A percentile compares a stretch with the other conserved stretches of the same genome.
Conservation (phyloP, 2,797 vertebrate species). For the Onychomys arenicola region DNA sequence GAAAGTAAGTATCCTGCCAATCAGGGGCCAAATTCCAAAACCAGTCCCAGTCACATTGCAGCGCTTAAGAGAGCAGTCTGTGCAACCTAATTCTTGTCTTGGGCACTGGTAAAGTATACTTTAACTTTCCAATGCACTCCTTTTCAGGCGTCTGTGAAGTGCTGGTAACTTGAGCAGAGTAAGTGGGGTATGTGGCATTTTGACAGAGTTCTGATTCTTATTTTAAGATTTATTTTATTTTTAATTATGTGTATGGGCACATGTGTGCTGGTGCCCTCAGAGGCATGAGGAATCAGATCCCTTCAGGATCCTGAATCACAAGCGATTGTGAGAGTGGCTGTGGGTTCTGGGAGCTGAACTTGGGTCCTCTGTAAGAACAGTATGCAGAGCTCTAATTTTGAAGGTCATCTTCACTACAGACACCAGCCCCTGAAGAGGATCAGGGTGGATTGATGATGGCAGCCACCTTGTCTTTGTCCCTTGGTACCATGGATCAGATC, state of each 20-base stretch:
- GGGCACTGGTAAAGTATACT: not conserved
- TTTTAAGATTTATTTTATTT: not conserved
- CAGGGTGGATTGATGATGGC: fast-evolving
- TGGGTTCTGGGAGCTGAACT: not conserved
- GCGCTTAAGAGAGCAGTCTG: not conserved
- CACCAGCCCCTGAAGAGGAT: not conserved
- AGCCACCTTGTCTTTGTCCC: too few relatives aligned
- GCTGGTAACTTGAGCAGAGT: not conserved
- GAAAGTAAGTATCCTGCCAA: not conserved
- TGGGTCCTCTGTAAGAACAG: not conserved
- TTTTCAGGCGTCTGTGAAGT: not conserved
- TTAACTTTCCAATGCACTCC: not conserved
- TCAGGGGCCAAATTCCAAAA: not conserved
- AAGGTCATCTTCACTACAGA: not conserved
- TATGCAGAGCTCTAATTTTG: not conserved
- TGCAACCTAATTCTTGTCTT: not conserved
- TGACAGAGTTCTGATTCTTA: not conserved
- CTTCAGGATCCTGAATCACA: not conserved
- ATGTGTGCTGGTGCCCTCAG: too few relatives aligned
- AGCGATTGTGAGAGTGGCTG: not conserved
- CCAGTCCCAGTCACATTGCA: not conserved
- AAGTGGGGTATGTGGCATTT: fast-evolving
- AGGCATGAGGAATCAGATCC: not conserved
- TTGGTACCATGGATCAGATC: not conserved
- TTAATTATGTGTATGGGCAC: not conserved